Evolutionary conservation across 1,140 invertebrate species (phyloP).

Genomic region (Eurosta solidaginis): DNA sequence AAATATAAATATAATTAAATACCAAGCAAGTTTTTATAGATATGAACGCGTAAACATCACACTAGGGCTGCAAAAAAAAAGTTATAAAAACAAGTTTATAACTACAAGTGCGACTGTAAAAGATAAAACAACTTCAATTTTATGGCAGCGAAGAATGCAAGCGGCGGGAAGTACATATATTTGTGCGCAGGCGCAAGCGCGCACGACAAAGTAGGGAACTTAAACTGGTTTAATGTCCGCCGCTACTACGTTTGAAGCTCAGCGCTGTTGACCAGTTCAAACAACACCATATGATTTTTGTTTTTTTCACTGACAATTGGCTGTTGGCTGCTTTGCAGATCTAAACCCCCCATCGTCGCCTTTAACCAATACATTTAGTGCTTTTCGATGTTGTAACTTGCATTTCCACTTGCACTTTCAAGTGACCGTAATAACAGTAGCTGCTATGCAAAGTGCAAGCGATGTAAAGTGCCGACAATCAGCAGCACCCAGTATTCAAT

Average conservation of each 20-base stretch:
- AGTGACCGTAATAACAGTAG: background rate
- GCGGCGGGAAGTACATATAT: background rate
- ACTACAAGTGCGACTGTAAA: background rate
- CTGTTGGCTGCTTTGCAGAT: background rate
- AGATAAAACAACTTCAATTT: background rate
- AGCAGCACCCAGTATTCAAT: background rate
- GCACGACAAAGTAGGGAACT: too few species aligned
- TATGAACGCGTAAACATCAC: background rate
- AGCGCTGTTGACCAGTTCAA: background rate
- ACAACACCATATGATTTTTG: background rate
- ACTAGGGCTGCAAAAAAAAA: background rate
- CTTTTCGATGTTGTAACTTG: background rate
- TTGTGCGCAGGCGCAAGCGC: slow-evolving; percentile 1
- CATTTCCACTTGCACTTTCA: slow-evolving; percentile 22
- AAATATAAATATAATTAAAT: background rate
- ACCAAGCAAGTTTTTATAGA: background rate
- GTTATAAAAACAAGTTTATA: slow-evolving; percentile 13
- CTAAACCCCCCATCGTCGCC: background rate
- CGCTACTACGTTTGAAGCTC: background rate
- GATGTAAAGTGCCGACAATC: background rate
- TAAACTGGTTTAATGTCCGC: background rate
- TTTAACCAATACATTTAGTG: background rate
- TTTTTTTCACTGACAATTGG: slow-evolving; percentile 9
- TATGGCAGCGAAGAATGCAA: background rate
- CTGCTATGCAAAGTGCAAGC: background rate